Conservation (phyloP, 2,888 invertebrate genomes). For the Xanthia icteritia region DNA sequence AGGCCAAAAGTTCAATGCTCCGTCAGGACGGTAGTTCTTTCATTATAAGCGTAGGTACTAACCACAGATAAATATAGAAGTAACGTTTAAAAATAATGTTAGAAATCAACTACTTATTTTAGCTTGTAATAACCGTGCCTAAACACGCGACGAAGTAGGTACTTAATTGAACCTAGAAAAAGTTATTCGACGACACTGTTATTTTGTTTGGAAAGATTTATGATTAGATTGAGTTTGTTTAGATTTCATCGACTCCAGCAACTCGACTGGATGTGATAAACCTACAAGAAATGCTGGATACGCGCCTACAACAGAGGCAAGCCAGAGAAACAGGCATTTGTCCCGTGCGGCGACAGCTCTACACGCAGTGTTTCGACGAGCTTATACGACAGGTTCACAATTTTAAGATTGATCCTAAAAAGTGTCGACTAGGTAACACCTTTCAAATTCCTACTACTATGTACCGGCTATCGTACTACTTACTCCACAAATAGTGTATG, state of each 20-base stretch:
- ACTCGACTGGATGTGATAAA: constrained; percentile 98
- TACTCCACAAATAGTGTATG: neutral
- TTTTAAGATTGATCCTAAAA: neutral
- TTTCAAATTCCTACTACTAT: neutral
- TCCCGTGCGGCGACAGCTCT: constrained; percentile 97
- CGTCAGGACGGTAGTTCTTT: neutral
- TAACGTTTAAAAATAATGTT: constrained; percentile 4
- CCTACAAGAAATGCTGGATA: constrained; percentile 98
- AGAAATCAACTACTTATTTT: neutral
- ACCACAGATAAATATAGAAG: neutral
- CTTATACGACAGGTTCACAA: constrained; percentile 85
- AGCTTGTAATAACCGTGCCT: constrained; percentile 10
- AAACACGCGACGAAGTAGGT: constrained; percentile 18
- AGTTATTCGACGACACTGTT: neutral
- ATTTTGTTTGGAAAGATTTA: constrained; percentile 6
- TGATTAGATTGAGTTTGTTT: constrained; percentile 20
- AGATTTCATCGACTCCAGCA: constrained; percentile 98
- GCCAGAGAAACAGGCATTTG: constrained; percentile 99
- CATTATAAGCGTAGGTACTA: neutral
- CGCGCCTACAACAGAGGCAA: constrained; percentile 96
- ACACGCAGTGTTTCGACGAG: constrained; percentile 98
- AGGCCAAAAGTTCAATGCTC: neutral
- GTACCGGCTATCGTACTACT: neutral
- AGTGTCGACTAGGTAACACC: neutral
- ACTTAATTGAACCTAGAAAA: neutral